A percentile compares a stretch with the other conserved stretches of the same genome.
Conservation (phyloP, 2,797 vertebrate genomes). For the Botia almorhae region DNA sequence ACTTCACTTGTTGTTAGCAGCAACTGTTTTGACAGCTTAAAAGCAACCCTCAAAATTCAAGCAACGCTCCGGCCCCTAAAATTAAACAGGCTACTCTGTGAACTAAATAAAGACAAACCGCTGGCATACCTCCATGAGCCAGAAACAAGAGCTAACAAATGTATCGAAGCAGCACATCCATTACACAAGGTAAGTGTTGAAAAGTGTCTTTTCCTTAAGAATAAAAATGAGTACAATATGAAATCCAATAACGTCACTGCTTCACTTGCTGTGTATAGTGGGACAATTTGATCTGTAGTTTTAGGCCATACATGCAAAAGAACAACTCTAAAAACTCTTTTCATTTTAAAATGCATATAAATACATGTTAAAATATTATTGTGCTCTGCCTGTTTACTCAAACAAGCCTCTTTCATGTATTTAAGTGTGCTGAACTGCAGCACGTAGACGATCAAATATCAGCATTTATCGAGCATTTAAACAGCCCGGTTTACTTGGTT, state of each 20-base stretch:
- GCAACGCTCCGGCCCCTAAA: constrained; percentile 18
- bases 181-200: not conserved
- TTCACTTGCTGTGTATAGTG: not conserved
- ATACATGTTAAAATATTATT: not conserved
- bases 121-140: not conserved
- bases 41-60: constrained; percentile 33
- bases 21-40: constrained; percentile 42
- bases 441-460: not conserved
- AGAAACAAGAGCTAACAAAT: constrained; percentile 9
- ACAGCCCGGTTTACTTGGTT: too few species aligned
- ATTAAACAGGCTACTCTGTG: constrained; percentile 14
- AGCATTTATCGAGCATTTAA: too few species aligned
- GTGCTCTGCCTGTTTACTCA: constrained; percentile 10
- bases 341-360: not conserved
- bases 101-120: not conserved
- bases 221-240: not conserved
- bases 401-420: constrained; percentile 1
- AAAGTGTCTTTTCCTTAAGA: not conserved
- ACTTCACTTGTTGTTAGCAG: constrained; percentile 41
- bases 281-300: not conserved
- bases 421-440: constrained; percentile 6
- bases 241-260: not conserved
- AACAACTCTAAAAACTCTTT: not conserved
- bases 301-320: constrained; percentile 3
- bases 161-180: not conserved